Percentiles rank a stretch among this genome's conserved stretches.
phyloP scores from a whole-genome alignment of 2,113 vertebrate genomes.

The Cettia cetti region DNA sequence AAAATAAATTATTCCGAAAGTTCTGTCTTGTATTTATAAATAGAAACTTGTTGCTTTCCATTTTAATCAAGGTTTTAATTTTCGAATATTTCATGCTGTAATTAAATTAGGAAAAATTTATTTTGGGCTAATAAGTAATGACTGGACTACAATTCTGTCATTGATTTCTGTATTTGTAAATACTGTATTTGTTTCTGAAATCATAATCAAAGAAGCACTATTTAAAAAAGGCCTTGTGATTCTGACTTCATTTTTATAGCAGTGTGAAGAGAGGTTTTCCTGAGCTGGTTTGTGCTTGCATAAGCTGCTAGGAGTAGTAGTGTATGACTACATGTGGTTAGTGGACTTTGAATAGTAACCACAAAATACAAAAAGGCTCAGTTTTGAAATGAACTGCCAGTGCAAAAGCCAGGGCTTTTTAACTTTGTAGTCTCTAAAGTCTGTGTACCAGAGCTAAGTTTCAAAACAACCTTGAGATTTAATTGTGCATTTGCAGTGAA shows the following conservation, averaged over 20 bases:
- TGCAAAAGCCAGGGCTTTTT: not conserved
- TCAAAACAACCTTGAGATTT: not conserved
- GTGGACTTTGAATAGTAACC: not conserved
- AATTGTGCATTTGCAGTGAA: not conserved
- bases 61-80: conserved; percentile 13
- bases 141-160: conserved; percentile 27
- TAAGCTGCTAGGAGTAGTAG: conserved; percentile 16
- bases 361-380: not conserved
- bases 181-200: conserved; percentile 24
- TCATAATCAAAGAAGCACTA: not conserved
- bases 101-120: not conserved
- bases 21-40: not conserved
- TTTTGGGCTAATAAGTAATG: not conserved
- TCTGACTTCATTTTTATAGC: conserved; percentile 39
- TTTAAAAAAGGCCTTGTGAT: not conserved
- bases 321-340: not conserved
- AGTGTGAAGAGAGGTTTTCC: conserved; percentile 25
- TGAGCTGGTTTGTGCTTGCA: conserved; percentile 20
- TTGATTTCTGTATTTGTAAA: not conserved
- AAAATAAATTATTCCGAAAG: not conserved
- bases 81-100: not conserved
- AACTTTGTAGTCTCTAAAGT: not conserved
- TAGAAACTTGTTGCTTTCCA: not conserved
- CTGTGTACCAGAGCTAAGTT: not conserved
- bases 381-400: not conserved